A percentile compares a stretch with the other conserved stretches of the same genome.
Evolutionary conservation across 92 coral and sea anemone species (phyloP).

Genomic region (Heteractis magnifica): DNA sequence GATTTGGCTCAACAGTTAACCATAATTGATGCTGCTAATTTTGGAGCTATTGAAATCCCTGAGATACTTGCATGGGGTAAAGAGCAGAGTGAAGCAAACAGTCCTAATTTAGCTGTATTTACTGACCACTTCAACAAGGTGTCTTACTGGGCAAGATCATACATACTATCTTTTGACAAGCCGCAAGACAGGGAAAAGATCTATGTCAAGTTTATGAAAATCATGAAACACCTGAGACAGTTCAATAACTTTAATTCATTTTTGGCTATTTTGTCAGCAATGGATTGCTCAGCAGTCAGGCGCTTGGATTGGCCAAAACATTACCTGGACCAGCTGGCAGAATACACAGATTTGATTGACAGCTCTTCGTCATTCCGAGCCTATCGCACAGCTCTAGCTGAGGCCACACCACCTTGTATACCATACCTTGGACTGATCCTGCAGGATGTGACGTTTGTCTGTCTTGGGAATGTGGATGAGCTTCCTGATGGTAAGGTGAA

Average conservation of each 20-base stretch:
- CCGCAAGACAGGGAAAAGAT: slow-evolving; percentile 90
- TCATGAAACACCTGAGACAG: slow-evolving; percentile 92
- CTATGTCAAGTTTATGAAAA: slow-evolving; percentile 85
- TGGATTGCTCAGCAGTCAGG: slow-evolving; percentile 96
- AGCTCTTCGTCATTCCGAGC: slow-evolving; percentile 93
- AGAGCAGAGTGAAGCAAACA: slow-evolving; percentile 89
- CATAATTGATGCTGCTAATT: slow-evolving; percentile 88
- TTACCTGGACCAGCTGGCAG: slow-evolving; percentile 82
- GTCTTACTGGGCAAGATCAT: slow-evolving; percentile 96
- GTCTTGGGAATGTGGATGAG: slow-evolving; percentile 92
- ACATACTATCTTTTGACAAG: slow-evolving; percentile 89
- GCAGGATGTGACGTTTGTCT: slow-evolving; percentile 97
- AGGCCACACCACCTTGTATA: slow-evolving; percentile 86
- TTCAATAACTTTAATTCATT: slow-evolving; percentile 94
- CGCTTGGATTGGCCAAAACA: slow-evolving; percentile 91
- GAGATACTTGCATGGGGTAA: slow-evolving; percentile 99
- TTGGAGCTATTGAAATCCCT: slow-evolving; percentile 89
- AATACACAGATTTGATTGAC: slow-evolving; percentile 86
- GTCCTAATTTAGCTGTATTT: slow-evolving; percentile 87
- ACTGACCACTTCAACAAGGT: slow-evolving; percentile 98
- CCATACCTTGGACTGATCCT: slow-evolving; percentile 97
- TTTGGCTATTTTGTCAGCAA: slow-evolving; percentile 90
- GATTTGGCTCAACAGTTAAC: slow-evolving; percentile 89
- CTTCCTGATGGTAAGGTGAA: slow-evolving; percentile 99
- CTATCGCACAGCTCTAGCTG: slow-evolving; percentile 85